A percentile compares a stretch with the other conserved stretches of the same genome.
Conservation (phyloP, 2,888 invertebrate species). For the Sesia apiformis region DNA sequence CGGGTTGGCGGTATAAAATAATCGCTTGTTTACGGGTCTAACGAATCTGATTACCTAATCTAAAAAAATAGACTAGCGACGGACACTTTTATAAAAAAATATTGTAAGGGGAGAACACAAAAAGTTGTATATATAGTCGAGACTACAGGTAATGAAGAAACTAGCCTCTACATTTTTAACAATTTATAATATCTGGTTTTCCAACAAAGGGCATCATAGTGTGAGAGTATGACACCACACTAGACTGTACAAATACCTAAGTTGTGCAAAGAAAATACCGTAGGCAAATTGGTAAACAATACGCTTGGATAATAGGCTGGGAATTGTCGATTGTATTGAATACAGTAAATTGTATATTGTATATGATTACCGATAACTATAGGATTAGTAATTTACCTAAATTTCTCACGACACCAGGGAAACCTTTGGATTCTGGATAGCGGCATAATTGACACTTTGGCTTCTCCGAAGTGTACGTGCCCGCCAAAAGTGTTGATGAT, state of each 20-base stretch:
- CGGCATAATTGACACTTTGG: constrained; percentile 80
- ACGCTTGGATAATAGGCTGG: background rate
- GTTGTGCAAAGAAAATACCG: background rate
- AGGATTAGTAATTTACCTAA: background rate
- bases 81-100: no score
- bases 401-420: constrained; percentile 47
- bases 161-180: no score
- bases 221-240: background rate
- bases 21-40: no score
- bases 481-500: constrained; percentile 81
- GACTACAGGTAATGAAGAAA: no score
- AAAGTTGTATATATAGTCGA: no score
- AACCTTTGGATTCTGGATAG: constrained; percentile 83
- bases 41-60: no score
- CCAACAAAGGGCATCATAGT: no score
- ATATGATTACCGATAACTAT: background rate
- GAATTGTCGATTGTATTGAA: background rate
- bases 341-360: background rate
- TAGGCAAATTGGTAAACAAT: constrained; percentile 1
- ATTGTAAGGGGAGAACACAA: no score
- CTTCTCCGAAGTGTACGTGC: constrained; percentile 77
- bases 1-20: no score
- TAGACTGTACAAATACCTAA: background rate
- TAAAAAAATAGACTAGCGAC: no score
- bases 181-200: no score